These are phyloP conservation scores for Colossoma macropomum DNA, from an alignment of 2,113 vertebrate genomes.

Conservation along the genomic window DNA sequence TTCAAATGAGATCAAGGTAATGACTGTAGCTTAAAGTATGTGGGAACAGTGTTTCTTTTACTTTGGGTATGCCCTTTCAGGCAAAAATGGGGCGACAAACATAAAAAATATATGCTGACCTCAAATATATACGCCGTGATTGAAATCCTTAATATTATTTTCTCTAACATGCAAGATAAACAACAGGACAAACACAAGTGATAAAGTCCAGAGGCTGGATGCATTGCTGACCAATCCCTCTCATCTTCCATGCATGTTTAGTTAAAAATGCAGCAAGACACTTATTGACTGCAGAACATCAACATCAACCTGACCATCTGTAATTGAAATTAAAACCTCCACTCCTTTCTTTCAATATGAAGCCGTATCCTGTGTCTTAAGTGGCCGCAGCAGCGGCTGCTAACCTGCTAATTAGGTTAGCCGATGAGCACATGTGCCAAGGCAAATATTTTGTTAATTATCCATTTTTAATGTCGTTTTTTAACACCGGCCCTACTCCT, in stretches of 20 bases:
- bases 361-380: constrained; percentile 51
- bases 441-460: constrained; percentile 99
- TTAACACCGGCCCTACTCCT: constrained; percentile 89
- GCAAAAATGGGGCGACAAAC: no score
- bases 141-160: no score
- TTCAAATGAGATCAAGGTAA: no score
- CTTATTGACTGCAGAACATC: background rate
- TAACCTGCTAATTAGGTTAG: constrained; percentile 40
- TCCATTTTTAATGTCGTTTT: constrained; percentile 98
- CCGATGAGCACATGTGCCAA: constrained; percentile 84
- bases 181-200: no score
- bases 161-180: no score
- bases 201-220: no score
- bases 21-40: no score
- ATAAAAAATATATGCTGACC: no score
- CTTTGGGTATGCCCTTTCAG: no score
- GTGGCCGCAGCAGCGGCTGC: constrained; percentile 67
- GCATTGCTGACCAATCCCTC: no score
- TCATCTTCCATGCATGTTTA: constrained; percentile 5
- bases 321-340: constrained; percentile 61
- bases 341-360: constrained; percentile 47
- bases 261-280: background rate
- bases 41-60: no score
- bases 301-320: constrained; percentile 10
- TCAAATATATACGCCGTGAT: no score